These are phyloP conservation scores for Heloderma charlesbogerti DNA, from an alignment of 2,113 vertebrate species.

Conservation along the genomic window DNA sequence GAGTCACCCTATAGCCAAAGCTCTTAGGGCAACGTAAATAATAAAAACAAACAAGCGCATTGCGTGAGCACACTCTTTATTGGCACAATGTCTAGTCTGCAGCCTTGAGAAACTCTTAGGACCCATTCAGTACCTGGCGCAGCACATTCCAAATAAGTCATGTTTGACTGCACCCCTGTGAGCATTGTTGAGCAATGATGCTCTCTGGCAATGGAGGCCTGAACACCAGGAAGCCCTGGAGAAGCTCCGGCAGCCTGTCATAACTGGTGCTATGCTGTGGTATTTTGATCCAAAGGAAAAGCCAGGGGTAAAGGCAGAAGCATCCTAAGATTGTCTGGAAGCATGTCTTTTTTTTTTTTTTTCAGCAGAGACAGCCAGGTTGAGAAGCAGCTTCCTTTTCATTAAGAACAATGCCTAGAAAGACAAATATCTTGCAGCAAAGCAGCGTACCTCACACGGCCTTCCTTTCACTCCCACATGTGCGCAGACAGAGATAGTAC, in stretches of 20 bases:
- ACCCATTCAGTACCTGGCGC: neutral
- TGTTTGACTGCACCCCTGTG: neutral
- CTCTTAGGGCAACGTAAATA: too few species aligned
- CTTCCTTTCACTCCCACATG: too few species aligned
- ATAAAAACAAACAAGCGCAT: too few species aligned
- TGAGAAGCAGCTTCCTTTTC: neutral
- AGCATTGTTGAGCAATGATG: neutral
- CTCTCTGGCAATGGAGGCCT: neutral
- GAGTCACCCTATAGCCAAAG: too few species aligned
- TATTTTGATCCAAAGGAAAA: neutral
- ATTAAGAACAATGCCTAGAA: neutral
- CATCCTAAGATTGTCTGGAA: neutral
- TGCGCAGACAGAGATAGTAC: too few species aligned
- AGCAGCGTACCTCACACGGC: too few species aligned
- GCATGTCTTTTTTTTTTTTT: neutral
- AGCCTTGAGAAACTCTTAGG: neutral
- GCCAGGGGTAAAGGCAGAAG: neutral
- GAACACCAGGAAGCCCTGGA: neutral
- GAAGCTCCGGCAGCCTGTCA: neutral
- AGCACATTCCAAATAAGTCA: neutral
- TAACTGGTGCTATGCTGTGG: neutral
- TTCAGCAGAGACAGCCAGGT: too few species aligned
- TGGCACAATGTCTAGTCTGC: neutral
- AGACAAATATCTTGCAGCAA: neutral
- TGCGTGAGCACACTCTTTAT: neutral